Evolutionary conservation across 2,888 invertebrate species (phyloP), one percentile per base, ranked within the genome.

Genomic region (Phyto melanocephala): DNA sequence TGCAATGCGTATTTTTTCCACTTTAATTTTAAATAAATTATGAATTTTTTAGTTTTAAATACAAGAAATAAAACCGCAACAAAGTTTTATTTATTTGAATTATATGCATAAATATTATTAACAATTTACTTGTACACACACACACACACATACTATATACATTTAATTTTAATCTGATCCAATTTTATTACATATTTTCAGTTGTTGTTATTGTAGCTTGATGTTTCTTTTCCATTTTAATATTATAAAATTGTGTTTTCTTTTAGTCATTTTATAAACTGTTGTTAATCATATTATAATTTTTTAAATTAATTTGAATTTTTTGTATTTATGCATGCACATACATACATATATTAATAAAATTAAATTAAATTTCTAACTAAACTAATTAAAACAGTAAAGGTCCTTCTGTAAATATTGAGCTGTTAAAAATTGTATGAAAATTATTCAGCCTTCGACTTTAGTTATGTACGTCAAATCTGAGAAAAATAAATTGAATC

Each of bases 1-100:
- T n/a, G n/a, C 17, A 15, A 45, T 7, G 45, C 20, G 20, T 47
- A 47, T 11, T 8, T 50, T 10, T 50, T 50, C 22, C 13, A 22
- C 13, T 50, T 22, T 40, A 40, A 20, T 58, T 58, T 37, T 7
- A 58, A 45, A 45, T n/a, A 58, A 58, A n/a, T n/a, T n/a, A 58
- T 28, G 50, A 50, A 60, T 68, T 68, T 60, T 50, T 58, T 11
- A 37, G 20, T 78, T 58, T 40, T 71, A 65, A 79, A 60, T 67
- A 79, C 45, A 74, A 72, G 79, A 67, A 67, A 37, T 45, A 54
- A 79, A 79, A 79, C 79, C 79, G 79, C 72, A 79, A 52, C 52
- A 52, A 60, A 75, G n/a, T 68, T 75, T 56, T 33, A 47, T 62
- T 56, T 62, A 60, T 67, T 56, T 70, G 10, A 20, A 67, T 37